These are phyloP conservation scores for Vulpes vulpes DNA, from an alignment of 2,113 vertebrate genomes.

Conservation along the genomic window DNA sequence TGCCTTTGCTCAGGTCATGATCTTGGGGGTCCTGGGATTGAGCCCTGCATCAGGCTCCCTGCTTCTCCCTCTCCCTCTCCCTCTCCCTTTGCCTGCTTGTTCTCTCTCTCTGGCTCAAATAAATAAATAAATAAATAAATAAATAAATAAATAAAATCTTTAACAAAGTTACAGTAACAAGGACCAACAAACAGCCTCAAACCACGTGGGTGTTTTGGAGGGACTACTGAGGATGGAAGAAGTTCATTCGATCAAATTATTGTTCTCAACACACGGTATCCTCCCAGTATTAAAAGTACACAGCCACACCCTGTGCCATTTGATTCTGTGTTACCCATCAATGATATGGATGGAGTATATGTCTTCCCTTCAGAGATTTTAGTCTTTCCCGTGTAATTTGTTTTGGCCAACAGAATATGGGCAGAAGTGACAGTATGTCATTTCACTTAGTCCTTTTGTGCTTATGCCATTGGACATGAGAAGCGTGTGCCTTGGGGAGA, in stretches of 20 bases:
- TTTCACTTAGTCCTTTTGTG: not conserved
- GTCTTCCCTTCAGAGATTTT: not conserved
- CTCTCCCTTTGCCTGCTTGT: not conserved
- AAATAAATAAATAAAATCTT: not conserved
- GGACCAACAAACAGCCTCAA: not conserved
- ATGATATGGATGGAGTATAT: too few relatives aligned
- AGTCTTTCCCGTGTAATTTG: not conserved
- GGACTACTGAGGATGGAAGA: not conserved
- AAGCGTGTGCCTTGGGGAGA: not conserved
- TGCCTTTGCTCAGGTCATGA: not conserved
- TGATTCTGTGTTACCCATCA: not conserved
- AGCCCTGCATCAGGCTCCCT: not conserved
- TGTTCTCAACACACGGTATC: not conserved
- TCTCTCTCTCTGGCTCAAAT: not conserved
- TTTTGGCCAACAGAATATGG: not conserved
- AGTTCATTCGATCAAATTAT: not conserved
- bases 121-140: not conserved
- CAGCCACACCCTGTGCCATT: accelerated
- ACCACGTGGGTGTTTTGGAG: not conserved
- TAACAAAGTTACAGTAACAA: not conserved
- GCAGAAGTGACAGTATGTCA: not conserved
- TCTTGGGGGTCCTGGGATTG: not conserved
- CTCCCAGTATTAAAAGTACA: too few relatives aligned
- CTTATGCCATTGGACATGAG: not conserved
- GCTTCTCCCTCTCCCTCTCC: not conserved